A percentile compares a stretch with the other conserved stretches of the same genome.
Evolutionary conservation across 2,113 vertebrate genomes (phyloP).

Genomic region (Carettochelys insculpta): DNA sequence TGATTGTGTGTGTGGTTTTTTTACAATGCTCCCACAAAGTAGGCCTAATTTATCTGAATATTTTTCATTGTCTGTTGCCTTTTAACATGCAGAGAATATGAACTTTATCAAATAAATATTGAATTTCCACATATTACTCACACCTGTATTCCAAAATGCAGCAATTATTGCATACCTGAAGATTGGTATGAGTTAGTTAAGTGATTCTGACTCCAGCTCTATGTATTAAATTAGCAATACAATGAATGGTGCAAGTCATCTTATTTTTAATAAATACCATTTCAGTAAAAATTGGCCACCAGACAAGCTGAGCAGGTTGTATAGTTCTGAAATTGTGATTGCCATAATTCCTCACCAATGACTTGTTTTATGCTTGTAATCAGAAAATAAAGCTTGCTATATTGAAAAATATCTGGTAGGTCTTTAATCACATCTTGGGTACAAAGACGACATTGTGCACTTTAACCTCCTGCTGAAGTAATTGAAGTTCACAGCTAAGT

Average conservation of each 20-base stretch:
- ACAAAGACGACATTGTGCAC: conserved; percentile 51
- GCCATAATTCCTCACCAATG: conserved; percentile 17
- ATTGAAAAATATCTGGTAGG: conserved; percentile 53
- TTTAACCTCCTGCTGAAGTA: conserved; percentile 45
- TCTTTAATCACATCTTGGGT: conserved; percentile 46
- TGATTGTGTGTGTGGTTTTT: too few species aligned
- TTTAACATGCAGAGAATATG: background rate
- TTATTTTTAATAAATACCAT: background rate
- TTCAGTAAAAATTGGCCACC: conserved; percentile 18
- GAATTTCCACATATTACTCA: background rate
- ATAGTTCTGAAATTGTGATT: conserved; percentile 37
- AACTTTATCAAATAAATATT: conserved; percentile 6
- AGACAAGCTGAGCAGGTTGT: conserved; percentile 11
- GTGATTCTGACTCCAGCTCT: background rate
- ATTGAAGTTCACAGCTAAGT: conserved; percentile 20
- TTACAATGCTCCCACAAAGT: background rate
- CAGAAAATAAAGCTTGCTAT: conserved; percentile 51
- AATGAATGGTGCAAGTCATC: background rate
- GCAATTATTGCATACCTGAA: background rate
- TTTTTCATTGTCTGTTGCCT: background rate
- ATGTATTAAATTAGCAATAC: background rate
- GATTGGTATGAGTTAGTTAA: background rate
- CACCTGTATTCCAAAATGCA: background rate
- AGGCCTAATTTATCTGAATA: background rate
- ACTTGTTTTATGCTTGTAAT: conserved; percentile 37